These are phyloP conservation scores for Diarsia mendica DNA, from an alignment of 2,888 invertebrate genomes.

Conservation along the genomic window DNA sequence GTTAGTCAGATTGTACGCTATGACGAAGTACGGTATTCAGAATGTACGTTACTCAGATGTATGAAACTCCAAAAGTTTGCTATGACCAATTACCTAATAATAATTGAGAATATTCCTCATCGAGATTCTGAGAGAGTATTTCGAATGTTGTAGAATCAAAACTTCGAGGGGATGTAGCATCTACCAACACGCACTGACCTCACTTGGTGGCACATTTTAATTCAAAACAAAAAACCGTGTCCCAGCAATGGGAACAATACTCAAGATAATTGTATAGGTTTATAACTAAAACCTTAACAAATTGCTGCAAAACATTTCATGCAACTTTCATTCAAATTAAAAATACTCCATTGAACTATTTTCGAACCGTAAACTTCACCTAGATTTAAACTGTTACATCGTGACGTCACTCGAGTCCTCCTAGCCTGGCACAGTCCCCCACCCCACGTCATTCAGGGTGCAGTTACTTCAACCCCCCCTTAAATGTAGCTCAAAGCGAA, in stretches of 20 bases:
- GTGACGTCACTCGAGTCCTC: slow-evolving; percentile 12
- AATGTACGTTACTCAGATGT: too few relatives aligned
- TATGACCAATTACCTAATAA: too few relatives aligned
- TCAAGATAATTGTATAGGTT: neutral
- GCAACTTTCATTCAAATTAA: neutral
- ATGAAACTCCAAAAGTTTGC: too few relatives aligned
- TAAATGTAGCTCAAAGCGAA: too few relatives aligned
- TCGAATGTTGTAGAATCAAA: too few relatives aligned
- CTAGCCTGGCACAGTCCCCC: slow-evolving; percentile 14
- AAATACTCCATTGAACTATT: neutral
- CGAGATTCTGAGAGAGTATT: too few relatives aligned
- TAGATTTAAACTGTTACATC: neutral
- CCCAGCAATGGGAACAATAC: neutral
- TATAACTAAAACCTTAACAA: neutral
- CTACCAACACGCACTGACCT: neutral
- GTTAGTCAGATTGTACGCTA: too few relatives aligned
- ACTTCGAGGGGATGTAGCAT: too few relatives aligned
- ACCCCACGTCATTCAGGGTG: slow-evolving; percentile 25
- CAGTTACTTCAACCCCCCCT: slow-evolving; percentile 25
- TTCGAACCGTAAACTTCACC: slow-evolving; percentile 11
- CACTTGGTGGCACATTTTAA: neutral
- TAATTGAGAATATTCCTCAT: too few relatives aligned
- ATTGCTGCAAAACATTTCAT: neutral
- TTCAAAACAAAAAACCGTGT: neutral
- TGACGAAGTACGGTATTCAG: too few relatives aligned